Evolutionary conservation across 2,888 invertebrate species (phyloP).

Genomic region (Caenorhabditis auriculariae): DNA sequence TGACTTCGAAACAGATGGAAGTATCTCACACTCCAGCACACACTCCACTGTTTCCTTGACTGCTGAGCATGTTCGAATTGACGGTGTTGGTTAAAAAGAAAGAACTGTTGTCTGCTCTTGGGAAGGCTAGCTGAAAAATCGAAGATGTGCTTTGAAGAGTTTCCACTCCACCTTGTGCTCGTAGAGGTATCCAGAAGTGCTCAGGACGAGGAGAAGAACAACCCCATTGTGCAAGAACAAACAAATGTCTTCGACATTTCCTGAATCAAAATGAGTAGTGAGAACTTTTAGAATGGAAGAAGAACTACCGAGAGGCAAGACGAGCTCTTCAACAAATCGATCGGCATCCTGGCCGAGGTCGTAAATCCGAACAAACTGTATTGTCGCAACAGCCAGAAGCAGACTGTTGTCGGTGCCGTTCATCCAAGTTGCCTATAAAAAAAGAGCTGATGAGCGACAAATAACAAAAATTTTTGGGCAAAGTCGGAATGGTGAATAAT

Average conservation of each 20-base stretch:
- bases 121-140: conserved; percentile 2
- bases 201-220: conserved; percentile 19
- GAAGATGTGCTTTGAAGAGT: neutral
- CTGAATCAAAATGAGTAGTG: neutral
- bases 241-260: conserved; percentile 32
- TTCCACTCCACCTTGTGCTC: conserved; percentile 11
- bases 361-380: conserved; percentile 33
- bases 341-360: conserved; percentile 22
- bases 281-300: neutral
- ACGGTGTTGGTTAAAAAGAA: conserved; percentile 34
- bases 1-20: no score
- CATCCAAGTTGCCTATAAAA: conserved; percentile 17
- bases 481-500: no score
- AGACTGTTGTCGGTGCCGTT: no score
- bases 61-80: no score
- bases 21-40: no score
- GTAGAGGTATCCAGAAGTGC: conserved; percentile 26
- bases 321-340: conserved; percentile 33
- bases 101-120: conserved; percentile 25
- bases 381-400: conserved; percentile 21
- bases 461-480: no score
- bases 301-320: conserved; percentile 24
- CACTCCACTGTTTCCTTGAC: no score
- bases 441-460: no score
- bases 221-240: conserved; percentile 9